A percentile compares a stretch with the other conserved stretches of the same genome.
phyloP scores from a whole-genome alignment of 2,888 invertebrate species.

The Trypoxylon attenuatum region DNA sequence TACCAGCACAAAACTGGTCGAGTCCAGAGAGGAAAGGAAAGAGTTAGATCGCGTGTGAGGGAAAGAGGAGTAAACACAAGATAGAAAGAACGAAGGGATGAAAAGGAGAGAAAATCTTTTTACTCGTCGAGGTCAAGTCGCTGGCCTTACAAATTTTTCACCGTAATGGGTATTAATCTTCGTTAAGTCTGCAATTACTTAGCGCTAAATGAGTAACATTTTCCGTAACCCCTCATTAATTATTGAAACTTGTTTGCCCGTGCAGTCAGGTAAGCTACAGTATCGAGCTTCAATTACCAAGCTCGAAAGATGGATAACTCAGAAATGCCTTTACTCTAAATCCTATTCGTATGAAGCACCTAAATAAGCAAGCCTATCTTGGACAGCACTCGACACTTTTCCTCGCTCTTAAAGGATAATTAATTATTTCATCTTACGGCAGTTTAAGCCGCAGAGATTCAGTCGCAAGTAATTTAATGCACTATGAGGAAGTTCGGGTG shows the following conservation, averaged over 20 bases:
- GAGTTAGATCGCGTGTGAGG: too few relatives aligned
- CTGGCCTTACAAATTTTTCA: background rate
- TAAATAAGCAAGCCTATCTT: too few relatives aligned
- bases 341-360: too few relatives aligned
- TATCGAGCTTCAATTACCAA: background rate
- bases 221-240: background rate
- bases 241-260: background rate
- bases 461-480: constrained; percentile 34
- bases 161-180: background rate
- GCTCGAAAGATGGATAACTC: background rate
- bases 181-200: background rate
- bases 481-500: constrained; percentile 13
- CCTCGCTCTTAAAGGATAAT: too few relatives aligned
- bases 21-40: constrained; percentile 34
- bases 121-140: background rate
- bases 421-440: too few relatives aligned
- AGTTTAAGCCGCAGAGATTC: background rate
- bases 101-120: background rate
- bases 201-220: background rate
- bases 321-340: background rate
- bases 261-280: background rate
- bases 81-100: constrained; percentile 41
- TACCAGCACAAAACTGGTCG: constrained; percentile 38
- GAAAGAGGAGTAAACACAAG: too few relatives aligned
- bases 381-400: too few relatives aligned